Conservation (phyloP, 2,888 invertebrate genomes). For the Nomada fabriciana region DNA sequence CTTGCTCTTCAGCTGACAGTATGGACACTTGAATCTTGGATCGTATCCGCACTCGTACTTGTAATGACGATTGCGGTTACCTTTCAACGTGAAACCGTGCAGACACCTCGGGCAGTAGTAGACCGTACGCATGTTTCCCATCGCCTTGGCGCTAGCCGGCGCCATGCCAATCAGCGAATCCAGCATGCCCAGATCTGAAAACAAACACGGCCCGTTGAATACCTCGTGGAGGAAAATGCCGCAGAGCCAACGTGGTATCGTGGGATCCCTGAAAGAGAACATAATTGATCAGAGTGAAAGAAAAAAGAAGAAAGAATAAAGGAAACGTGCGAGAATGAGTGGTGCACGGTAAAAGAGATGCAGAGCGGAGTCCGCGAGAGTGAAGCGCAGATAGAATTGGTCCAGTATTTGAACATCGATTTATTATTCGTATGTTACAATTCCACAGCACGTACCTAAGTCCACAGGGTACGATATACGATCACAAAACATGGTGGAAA, state of each 20-base stretch:
- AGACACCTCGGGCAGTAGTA: conserved; percentile 78
- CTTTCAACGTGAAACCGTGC: conserved; percentile 76
- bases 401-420: conserved; percentile 71
- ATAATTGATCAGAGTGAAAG: neutral
- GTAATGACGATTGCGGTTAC: conserved; percentile 81
- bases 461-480: conserved; percentile 60
- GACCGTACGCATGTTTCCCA: conserved; percentile 25
- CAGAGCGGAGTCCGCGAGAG: neutral
- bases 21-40: conserved; percentile 83
- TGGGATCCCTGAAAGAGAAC: neutral
- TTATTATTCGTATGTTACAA: conserved; percentile 73
- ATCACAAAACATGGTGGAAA: conserved; percentile 64
- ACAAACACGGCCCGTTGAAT: conserved; percentile 30
- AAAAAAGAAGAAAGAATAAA: neutral
- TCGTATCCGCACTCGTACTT: conserved; percentile 83
- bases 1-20: conserved; percentile 81
- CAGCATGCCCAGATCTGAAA: conserved; percentile 73
- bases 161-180: conserved; percentile 64
- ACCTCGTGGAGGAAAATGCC: neutral
- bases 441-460: conserved; percentile 51
- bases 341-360: neutral
- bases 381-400: conserved; percentile 42
- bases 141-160: conserved; percentile 20
- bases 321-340: neutral
- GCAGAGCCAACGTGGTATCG: neutral